Percentiles rank a stretch among this genome's conserved stretches.
Evolutionary conservation across 2,797 vertebrate genomes (phyloP).

Genomic region (Falco columbarius): DNA sequence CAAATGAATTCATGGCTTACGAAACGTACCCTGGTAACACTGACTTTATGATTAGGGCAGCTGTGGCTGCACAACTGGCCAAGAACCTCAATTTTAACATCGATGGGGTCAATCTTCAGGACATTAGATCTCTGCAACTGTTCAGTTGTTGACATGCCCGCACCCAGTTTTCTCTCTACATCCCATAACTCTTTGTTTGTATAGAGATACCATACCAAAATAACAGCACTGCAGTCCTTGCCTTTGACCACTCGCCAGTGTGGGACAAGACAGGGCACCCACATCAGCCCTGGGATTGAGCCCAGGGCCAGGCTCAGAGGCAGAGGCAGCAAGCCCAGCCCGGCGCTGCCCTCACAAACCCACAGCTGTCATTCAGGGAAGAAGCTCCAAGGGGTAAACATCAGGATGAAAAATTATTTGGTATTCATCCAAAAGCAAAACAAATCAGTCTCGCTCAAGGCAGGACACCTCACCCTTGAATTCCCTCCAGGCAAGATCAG

Average conservation of each 20-base stretch:
- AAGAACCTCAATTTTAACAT: background rate
- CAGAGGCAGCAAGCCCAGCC: background rate
- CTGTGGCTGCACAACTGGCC: background rate
- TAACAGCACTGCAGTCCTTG: background rate
- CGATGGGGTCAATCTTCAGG: fast-evolving
- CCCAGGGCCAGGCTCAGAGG: background rate
- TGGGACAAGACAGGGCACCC: background rate
- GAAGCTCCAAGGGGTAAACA: background rate
- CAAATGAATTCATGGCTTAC: background rate
- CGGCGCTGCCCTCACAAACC: background rate
- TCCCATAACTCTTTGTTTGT: background rate
- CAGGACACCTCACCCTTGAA: constrained; percentile 33
- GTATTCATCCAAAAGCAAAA: background rate
- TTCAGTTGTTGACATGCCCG: background rate
- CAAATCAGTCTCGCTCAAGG: background rate
- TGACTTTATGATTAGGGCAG: background rate
- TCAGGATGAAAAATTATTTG: background rate
- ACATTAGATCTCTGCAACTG: background rate
- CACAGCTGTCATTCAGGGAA: background rate
- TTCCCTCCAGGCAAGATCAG: constrained; percentile 25
- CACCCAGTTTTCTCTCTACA: background rate
- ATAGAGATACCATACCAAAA: background rate
- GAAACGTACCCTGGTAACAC: background rate
- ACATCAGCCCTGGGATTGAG: background rate
- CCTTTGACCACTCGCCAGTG: fast-evolving